These are phyloP conservation scores for Microtus montanus DNA, from an alignment of 2,113 vertebrate species.

Conservation along the genomic window DNA sequence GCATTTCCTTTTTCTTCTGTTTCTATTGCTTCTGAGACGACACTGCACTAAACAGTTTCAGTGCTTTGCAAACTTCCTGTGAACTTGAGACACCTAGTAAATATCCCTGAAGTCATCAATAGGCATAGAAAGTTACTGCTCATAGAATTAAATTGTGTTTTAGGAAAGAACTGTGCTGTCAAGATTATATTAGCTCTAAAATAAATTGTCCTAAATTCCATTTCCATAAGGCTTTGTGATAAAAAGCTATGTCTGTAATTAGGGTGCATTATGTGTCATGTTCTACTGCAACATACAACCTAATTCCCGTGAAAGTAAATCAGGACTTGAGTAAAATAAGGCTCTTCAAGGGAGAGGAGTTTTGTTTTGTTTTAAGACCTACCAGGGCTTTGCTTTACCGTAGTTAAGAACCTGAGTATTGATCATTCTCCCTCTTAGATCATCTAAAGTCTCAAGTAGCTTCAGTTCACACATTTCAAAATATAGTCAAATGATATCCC, in stretches of 20 bases:
- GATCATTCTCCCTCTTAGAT: conserved; percentile 24
- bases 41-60: conserved; percentile 49
- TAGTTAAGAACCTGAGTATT: neutral
- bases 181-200: conserved; percentile 51
- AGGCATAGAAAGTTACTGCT: conserved; percentile 16
- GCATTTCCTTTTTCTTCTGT: conserved; percentile 40
- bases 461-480: neutral
- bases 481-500: neutral
- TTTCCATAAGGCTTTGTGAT: conserved; percentile 29
- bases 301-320: neutral
- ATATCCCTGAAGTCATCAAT: conserved; percentile 33
- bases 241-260: conserved; percentile 34
- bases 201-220: conserved; percentile 40
- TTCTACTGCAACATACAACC: neutral
- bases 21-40: conserved; percentile 63
- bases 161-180: conserved; percentile 20
- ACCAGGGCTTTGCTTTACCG: neutral
- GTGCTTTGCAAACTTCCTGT: conserved; percentile 57
- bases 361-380: neutral
- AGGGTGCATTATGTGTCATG: neutral
- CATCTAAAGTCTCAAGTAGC: neutral
- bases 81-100: conserved; percentile 67
- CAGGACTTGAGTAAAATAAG: conserved; percentile 16
- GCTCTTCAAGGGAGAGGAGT: neutral
- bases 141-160: conserved; percentile 56